Conservation (phyloP, 2,797 vertebrate species). For the Calcarius lapponicus region DNA sequence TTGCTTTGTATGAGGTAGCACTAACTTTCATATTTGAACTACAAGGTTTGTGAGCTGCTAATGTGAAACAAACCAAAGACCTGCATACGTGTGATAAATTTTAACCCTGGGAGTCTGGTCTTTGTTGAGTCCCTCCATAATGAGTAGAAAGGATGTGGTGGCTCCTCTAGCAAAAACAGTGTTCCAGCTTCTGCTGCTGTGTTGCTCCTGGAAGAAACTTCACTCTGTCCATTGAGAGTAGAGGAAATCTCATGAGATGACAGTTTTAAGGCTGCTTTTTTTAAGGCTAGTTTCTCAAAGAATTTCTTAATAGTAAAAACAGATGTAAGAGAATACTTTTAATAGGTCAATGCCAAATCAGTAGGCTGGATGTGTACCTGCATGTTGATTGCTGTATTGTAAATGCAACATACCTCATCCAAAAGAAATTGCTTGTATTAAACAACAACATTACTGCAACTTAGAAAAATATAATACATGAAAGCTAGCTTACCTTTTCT, state of each 20-base stretch:
- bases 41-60: not conserved
- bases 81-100: not conserved
- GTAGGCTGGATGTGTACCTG: not conserved
- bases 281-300: not conserved
- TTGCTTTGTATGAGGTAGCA: not conserved
- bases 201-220: not conserved
- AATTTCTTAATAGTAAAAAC: not conserved
- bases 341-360: not conserved
- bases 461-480: not conserved
- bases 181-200: not conserved
- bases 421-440: not conserved
- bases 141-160: not conserved
- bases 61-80: not conserved
- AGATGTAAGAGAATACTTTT: not conserved
- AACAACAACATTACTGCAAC: not conserved
- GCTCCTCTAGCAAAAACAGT: not conserved
- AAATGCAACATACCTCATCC: not conserved
- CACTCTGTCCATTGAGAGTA: not conserved
- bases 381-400: not conserved
- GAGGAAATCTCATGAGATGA: not conserved
- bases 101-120: not conserved
- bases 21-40: conserved; percentile 20
- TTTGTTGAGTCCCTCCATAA: not conserved
- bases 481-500: not conserved
- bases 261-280: not conserved